Conservation (phyloP, 2,797 vertebrate genomes). For the Typhlichthys subterraneus region DNA sequence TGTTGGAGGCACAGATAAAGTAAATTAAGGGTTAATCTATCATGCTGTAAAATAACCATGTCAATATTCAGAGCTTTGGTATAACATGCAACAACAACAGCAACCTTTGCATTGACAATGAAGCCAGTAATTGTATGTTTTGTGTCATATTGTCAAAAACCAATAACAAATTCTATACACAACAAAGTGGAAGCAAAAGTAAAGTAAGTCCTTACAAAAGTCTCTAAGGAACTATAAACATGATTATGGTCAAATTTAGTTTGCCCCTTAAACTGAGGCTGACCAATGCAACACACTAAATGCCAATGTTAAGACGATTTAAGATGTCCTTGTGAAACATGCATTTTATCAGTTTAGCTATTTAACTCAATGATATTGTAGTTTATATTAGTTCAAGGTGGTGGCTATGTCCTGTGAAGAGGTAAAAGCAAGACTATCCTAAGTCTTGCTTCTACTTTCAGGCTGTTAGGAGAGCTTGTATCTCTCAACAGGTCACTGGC, state of each 20-base stretch:
- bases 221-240: too few species aligned
- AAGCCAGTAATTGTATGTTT: constrained; percentile 8
- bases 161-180: too few species aligned
- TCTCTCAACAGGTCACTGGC: constrained; percentile 12
- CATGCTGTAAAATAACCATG: not conserved
- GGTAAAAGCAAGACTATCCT: constrained; percentile 8
- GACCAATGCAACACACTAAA: too few species aligned
- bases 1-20: not conserved
- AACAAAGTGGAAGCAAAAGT: too few species aligned
- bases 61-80: too few species aligned
- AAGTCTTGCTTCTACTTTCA: constrained; percentile 8
- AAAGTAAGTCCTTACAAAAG: too few species aligned
- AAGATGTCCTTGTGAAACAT: constrained; percentile 34
- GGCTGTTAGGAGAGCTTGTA: constrained; percentile 18
- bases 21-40: not conserved
- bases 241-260: not conserved
- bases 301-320: too few species aligned
- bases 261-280: not conserved
- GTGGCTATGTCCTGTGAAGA: constrained; percentile 31
- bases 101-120: too few species aligned
- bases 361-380: too few species aligned
- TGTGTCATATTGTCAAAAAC: too few species aligned
- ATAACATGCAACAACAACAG: not conserved
- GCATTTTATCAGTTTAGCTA: constrained; percentile 41
- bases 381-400: constrained; percentile 30